Evolutionary conservation across 2,888 invertebrate genomes (phyloP), one percentile per base, ranked within the genome.

Genomic region (Stictocephala bisonia): DNA sequence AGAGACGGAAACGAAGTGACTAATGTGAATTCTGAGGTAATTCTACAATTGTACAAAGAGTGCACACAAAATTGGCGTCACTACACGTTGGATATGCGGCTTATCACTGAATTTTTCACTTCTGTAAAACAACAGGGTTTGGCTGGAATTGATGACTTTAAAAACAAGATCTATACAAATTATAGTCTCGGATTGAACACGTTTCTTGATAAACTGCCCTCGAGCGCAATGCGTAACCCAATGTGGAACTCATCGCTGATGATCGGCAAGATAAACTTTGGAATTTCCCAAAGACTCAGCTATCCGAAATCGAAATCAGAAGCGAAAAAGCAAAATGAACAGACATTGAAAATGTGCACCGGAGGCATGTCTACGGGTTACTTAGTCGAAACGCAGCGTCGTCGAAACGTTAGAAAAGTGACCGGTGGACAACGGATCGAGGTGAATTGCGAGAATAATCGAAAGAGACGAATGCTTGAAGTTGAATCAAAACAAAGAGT

Each of bases 321-420:
- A 22, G n/a, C n/a, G 51, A 51, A 51, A 22, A 51, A 51, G 24
- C 51, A 51, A 6, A 51, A 51, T n/a, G 51, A 51, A 51, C 51
- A 51, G 24, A 51, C 18, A n/a, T 7, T 51, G 22, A 51, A 22
- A n/a, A 18, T 51, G 22, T 22, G 22, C 7, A 7, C 51, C 7
- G 20, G 51, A 4, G 51, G 51, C 6, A 22, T 22, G 20, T 22
- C 20, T 6, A 51, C 51, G 22, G 51, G 24, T 6, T 51, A 51
- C n/a, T 6, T 51, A 6, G 51, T 51, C 6, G 51, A 51, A 22
- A 7, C 51, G 51, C 51, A 51, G n/a, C 51, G 51, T 4, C 4
- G 51, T 22, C 4, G 24, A 7, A 51, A 51, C 24, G 15, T 15
- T 9, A 7, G 15, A n/a, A 44, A 44, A 6, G 9, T 44, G 44